Conservation (phyloP, 2,113 vertebrate species). For the Aspidoscelis tigris region DNA sequence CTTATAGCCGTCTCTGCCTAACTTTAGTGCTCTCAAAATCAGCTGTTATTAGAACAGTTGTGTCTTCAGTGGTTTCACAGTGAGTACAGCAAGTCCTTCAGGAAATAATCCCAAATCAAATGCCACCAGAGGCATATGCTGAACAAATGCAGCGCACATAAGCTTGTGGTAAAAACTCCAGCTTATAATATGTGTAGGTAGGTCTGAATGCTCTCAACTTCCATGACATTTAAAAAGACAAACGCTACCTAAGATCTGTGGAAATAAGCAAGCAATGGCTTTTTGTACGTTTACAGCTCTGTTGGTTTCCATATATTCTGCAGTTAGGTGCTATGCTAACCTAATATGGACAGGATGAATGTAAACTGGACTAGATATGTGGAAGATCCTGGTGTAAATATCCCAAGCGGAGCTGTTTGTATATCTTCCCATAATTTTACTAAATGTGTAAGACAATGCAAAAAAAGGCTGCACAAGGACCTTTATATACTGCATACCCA, state of each 20-base stretch:
- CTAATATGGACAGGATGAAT: neutral
- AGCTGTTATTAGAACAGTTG: conserved; percentile 32
- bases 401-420: neutral
- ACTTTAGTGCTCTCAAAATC: conserved; percentile 26
- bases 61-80: conserved; percentile 16
- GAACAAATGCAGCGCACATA: conserved; percentile 19
- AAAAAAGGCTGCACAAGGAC: neutral
- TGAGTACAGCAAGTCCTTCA: conserved; percentile 35
- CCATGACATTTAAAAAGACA: conserved; percentile 17
- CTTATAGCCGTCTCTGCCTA: neutral
- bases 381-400: neutral
- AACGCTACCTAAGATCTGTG: neutral
- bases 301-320: neutral
- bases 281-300: neutral
- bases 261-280: neutral
- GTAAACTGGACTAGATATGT: neutral
- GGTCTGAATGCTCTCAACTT: neutral
- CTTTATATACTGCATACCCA: no score
- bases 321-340: neutral
- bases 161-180: conserved; percentile 4
- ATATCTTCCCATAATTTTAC: neutral
- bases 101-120: conserved; percentile 36
- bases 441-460: neutral
- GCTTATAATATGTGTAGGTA: conserved; percentile 38
- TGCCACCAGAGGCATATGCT: conserved; percentile 26